Percentiles rank a stretch among this genome's conserved stretches.
These are phyloP conservation scores for Argyrosomus japonicus DNA, from an alignment of 2,113 vertebrate genomes.

Conservation along the genomic window DNA sequence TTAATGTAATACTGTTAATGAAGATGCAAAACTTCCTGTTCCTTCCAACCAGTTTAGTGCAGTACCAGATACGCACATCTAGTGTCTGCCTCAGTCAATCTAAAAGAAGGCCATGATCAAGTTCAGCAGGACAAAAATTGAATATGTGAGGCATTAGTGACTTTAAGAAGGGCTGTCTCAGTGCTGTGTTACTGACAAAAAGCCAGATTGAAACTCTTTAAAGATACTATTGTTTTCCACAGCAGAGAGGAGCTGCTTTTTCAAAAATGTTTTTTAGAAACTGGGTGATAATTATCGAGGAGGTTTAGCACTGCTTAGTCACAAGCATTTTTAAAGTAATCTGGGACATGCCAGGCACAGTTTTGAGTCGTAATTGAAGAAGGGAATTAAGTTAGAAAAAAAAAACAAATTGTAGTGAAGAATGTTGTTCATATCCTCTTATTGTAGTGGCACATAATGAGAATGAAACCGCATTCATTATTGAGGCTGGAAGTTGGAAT, in stretches of 20 bases:
- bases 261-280: not conserved
- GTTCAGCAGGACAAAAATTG: not conserved
- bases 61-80: not conserved
- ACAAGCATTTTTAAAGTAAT: not conserved
- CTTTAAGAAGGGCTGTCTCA: not conserved
- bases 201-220: not conserved
- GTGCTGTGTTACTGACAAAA: not conserved
- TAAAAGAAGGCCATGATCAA: too few relatives aligned
- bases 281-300: not conserved
- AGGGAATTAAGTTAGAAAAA: conserved; percentile 14
- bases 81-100: too few relatives aligned
- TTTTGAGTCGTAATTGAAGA: conserved; percentile 13
- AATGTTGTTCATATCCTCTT: conserved; percentile 48
- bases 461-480: conserved; percentile 64
- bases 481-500: conserved; percentile 51
- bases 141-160: not conserved
- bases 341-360: not conserved
- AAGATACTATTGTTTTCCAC: not conserved
- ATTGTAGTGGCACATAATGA: conserved; percentile 52
- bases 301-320: not conserved
- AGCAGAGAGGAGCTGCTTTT: not conserved
- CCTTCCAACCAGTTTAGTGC: not conserved
- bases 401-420: conserved; percentile 43
- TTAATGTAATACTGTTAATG: not conserved
- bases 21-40: not conserved